Conservation (phyloP, 2,797 vertebrate genomes). For the Urocyon cinereoargenteus region DNA sequence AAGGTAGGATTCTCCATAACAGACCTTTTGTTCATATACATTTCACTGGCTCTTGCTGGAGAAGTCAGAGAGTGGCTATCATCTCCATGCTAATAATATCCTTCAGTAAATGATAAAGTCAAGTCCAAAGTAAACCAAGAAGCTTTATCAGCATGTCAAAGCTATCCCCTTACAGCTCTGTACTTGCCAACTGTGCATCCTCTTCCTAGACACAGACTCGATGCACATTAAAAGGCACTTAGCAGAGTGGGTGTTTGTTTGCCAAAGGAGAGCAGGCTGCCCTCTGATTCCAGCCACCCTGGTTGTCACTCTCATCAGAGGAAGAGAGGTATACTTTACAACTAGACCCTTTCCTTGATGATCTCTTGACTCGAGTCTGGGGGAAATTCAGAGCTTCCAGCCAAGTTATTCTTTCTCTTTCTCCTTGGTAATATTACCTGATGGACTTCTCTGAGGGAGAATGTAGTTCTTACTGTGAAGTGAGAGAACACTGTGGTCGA, state of each 20-base stretch:
- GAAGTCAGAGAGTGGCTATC: conserved; percentile 87
- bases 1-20: conserved; percentile 86
- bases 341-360: conserved; percentile 67
- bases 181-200: conserved; percentile 89
- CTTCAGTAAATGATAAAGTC: conserved; percentile 90
- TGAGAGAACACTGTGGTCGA: conserved; percentile 1
- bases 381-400: conserved; percentile 74
- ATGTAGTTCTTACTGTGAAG: conserved; percentile 68
- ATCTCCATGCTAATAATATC: conserved; percentile 90
- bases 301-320: conserved; percentile 80
- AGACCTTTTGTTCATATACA: conserved; percentile 88
- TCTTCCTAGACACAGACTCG: conserved; percentile 86
- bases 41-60: conserved; percentile 87
- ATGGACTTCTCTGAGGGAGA: conserved; percentile 82
- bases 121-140: conserved; percentile 90
- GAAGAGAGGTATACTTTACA: conserved; percentile 80
- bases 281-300: conserved; percentile 69
- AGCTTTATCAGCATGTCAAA: conserved; percentile 90
- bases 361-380: conserved; percentile 78
- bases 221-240: conserved; percentile 87
- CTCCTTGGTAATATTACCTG: conserved; percentile 80
- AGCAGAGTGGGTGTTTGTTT: conserved; percentile 87
- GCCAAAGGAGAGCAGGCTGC: conserved; percentile 81
- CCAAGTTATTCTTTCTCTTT: conserved; percentile 82
- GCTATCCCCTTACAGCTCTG: conserved; percentile 88